Base-by-base conservation (phyloP, 2,888 invertebrate genomes). In the Oscheius myriophilus region DNA sequence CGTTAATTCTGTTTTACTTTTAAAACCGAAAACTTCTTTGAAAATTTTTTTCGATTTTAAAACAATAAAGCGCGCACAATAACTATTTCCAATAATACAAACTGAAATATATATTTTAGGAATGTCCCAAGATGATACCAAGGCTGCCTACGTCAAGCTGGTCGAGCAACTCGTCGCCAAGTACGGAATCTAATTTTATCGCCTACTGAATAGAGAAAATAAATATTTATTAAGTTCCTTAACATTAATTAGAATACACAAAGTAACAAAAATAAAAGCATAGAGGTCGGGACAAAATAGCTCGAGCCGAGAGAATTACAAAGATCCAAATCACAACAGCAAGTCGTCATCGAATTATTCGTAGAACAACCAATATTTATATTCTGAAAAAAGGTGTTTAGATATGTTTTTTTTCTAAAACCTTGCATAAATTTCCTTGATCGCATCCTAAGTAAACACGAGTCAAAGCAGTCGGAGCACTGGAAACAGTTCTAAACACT, bases 81-180 rank as follows among this genome's bases (percentile, higher is more conserved):
- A 14, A 23, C 6, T 67, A 25, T 23, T 41, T 25, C n/a, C n/a
- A n/a, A n/a, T n/a, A n/a, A n/a, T n/a, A n/a, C n/a, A n/a, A n/a
- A n/a, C n/a, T n/a, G n/a, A n/a, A n/a, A n/a, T n/a, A n/a, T 62
- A 41, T 23, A 1, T 39, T 72, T 52, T 52, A 76, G 76, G 79
- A 72, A 64, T 68, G 0, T 62, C 69, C n/a, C 64, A 91, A 85
- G 92, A 92, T 1, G 92, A 91, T 71, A 95, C 96, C 18, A 92
- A 93, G 88, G 90, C 91, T 85, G 91, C 92, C 7, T 96, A 96
- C 89, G 89, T 96, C 74, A 73, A 72, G 4, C 67, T 80, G 26
- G 82, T 74, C 55, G 76, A 80, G 67, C 61, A 78, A 54, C 74
- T 82, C 26, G 66, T 77, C 67, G 73, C 61, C 49, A 79, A 82